phyloP scores from a whole-genome alignment of 1,140 invertebrate genomes.

The Telenomus remus region DNA sequence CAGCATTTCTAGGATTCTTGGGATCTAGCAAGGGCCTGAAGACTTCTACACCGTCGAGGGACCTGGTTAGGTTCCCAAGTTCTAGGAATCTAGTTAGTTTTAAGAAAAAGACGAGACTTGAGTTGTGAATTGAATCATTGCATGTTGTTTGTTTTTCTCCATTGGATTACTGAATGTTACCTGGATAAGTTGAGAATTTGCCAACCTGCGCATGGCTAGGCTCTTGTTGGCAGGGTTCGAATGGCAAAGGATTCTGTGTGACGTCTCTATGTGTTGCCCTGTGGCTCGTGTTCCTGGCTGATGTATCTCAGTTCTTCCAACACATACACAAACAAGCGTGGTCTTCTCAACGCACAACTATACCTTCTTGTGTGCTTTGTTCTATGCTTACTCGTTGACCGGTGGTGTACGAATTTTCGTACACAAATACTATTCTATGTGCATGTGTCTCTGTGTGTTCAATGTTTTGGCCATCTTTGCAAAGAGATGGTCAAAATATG shows the following conservation, averaged over 20 bases:
- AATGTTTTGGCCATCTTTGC: too few species aligned
- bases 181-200: conserved; percentile 54
- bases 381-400: conserved; percentile 34
- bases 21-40: too few species aligned
- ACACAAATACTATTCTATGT: not conserved
- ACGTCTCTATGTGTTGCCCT: conserved; percentile 46
- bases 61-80: too few species aligned
- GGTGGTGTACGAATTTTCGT: conserved; percentile 18
- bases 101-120: too few species aligned
- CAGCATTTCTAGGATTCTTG: too few species aligned
- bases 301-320: conserved; percentile 34
- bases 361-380: conserved; percentile 46
- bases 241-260: conserved; percentile 61
- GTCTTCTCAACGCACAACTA: conserved; percentile 23
- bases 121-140: conserved; percentile 7
- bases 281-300: conserved; percentile 38
- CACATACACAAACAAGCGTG: conserved; percentile 37
- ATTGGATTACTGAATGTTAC: conserved; percentile 39
- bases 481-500: too few species aligned
- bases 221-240: conserved; percentile 57
- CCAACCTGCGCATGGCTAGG: conserved; percentile 55
- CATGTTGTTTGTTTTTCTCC: conserved; percentile 33
- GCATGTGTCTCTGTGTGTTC: not conserved
- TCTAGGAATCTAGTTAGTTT: too few species aligned
- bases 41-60: too few species aligned